phyloP scores from a whole-genome alignment of 2,797 vertebrate genomes.

The Gouania willdenowi region DNA sequence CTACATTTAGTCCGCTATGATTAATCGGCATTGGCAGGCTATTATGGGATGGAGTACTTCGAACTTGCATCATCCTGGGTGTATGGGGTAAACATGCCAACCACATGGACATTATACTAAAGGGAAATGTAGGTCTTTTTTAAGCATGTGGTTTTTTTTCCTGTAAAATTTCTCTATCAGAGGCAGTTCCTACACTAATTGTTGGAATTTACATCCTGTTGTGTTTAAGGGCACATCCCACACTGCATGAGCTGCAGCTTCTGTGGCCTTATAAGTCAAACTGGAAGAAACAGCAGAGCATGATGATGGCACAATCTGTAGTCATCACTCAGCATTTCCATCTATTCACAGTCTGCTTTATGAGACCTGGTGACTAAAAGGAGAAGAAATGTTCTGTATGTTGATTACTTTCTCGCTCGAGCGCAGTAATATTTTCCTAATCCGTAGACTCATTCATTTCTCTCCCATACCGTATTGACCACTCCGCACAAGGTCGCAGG shows the following conservation, averaged over 20 bases:
- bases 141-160: conserved; percentile 13
- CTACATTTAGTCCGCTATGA: conserved; percentile 63
- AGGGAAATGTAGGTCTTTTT: neutral
- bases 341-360: conserved; percentile 23
- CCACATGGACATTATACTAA: neutral
- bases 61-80: conserved; percentile 12
- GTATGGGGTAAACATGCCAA: conserved; percentile 16
- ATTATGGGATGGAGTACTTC: conserved; percentile 38
- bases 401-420: conserved; percentile 14
- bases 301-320: conserved; percentile 37
- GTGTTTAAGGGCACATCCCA: conserved; percentile 11
- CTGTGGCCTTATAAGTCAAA: conserved; percentile 1
- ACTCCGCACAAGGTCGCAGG: no score
- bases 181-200: conserved; percentile 34
- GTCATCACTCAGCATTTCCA: conserved; percentile 35
- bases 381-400: conserved; percentile 5
- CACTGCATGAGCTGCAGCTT: conserved; percentile 8
- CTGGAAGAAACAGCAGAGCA: conserved; percentile 35
- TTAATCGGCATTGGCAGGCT: conserved; percentile 43
- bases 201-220: conserved; percentile 2
- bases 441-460: no score
- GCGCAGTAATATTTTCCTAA: no score
- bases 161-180: conserved; percentile 4
- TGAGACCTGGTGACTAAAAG: conserved; percentile 2
- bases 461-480: no score